Conservation (phyloP, 2,888 invertebrate species). For the Ichneumon xanthorius region DNA sequence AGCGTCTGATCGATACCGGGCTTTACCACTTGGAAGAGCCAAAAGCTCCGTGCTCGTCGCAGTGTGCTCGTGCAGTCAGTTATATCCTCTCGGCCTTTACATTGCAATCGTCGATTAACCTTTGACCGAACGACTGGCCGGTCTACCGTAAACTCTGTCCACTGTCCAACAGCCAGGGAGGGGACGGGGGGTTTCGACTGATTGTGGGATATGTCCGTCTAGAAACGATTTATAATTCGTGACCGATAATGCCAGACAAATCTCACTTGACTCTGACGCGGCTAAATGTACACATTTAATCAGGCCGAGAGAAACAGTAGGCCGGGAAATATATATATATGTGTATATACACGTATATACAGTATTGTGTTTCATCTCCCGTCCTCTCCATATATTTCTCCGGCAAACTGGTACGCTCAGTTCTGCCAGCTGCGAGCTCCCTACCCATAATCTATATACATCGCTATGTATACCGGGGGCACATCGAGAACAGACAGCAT, state of each 20-base stretch:
- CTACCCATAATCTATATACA: slow-evolving; percentile 13
- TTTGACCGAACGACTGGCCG: background rate
- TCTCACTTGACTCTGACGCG: slow-evolving; percentile 43
- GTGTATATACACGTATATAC: background rate
- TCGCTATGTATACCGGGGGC: background rate
- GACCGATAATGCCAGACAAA: slow-evolving; percentile 39
- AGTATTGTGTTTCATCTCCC: slow-evolving; percentile 26
- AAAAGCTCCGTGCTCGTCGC: background rate
- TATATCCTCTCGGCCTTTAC: background rate
- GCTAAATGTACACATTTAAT: slow-evolving; percentile 56
- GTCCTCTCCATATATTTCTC: background rate
- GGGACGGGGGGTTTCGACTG: background rate
- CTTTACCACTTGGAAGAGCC: slow-evolving; percentile 22
- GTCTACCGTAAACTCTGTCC: background rate
- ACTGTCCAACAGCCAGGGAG: background rate
- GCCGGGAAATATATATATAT: background rate
- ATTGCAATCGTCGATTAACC: background rate
- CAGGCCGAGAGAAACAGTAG: slow-evolving; percentile 44
- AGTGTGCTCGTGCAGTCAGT: background rate
- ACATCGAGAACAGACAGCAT: slow-evolving; percentile 35
- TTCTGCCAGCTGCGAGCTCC: background rate
- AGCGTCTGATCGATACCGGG: slow-evolving; percentile 19
- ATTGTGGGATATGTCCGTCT: background rate
- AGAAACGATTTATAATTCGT: slow-evolving; percentile 30
- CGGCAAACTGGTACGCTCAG: background rate